Evolutionary conservation across 2,888 invertebrate genomes (phyloP).

Genomic region (Drosophila multiciliata): DNA sequence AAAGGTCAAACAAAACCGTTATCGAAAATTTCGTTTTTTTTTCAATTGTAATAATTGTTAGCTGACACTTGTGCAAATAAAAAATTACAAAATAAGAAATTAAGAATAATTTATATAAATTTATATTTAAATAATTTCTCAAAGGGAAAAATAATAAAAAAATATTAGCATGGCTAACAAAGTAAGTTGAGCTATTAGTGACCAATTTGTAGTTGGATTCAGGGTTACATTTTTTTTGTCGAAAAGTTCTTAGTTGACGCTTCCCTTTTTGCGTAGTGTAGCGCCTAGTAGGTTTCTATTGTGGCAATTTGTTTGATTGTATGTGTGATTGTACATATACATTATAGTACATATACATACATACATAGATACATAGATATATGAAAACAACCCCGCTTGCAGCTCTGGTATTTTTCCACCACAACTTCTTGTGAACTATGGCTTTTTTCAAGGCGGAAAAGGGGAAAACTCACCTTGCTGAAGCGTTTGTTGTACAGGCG

Average conservation of each 20-base stretch:
- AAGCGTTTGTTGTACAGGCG: slow-evolving; percentile 81
- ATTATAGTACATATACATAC: slow-evolving; percentile 5
- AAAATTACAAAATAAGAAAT: neutral
- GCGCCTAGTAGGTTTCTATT: slow-evolving; percentile 51
- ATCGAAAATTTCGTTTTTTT: slow-evolving; percentile 19
- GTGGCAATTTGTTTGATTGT: slow-evolving; percentile 8
- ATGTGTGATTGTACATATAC: neutral
- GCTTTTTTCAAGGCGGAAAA: neutral
- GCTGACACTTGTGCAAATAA: slow-evolving; percentile 35
- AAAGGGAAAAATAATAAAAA: neutral
- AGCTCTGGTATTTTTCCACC: slow-evolving; percentile 72
- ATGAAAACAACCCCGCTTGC: slow-evolving; percentile 53
- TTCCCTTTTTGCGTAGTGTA: slow-evolving; percentile 25
- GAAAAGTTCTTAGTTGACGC: neutral
- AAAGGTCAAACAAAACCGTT: slow-evolving; percentile 64
- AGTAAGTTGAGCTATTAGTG: neutral
- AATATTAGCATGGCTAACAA: neutral
- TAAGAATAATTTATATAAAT: neutral
- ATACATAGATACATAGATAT: slow-evolving; percentile 1
- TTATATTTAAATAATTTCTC: neutral
- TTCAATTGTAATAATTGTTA: slow-evolving; percentile 21
- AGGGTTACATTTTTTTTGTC: neutral
- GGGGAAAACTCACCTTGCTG: slow-evolving; percentile 81
- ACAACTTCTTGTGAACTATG: slow-evolving; percentile 6
- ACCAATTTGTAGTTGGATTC: neutral